Conservation (phyloP, 2,113 vertebrate species). For the Tiliqua scincoides region DNA sequence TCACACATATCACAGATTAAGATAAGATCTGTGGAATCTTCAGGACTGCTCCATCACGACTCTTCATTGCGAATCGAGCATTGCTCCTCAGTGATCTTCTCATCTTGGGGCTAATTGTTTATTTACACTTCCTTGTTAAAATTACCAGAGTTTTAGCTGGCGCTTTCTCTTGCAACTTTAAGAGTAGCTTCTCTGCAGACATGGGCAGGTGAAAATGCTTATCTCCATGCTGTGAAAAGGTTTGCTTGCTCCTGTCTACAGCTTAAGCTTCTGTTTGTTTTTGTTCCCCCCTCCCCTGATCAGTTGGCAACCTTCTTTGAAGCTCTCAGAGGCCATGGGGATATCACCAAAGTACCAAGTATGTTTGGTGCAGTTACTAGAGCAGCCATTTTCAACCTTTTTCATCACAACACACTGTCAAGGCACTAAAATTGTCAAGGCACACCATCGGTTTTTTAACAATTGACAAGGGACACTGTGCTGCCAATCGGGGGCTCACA, state of each 20-base stretch:
- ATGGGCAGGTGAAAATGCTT: neutral
- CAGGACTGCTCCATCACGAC: no score
- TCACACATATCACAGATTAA: no score
- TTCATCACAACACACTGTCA: no score
- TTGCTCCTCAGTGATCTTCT: no score
- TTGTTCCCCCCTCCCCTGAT: no score
- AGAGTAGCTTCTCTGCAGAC: neutral
- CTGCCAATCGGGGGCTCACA: no score
- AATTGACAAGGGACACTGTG: no score
- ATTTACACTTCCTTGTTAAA: neutral
- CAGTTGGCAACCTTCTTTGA: neutral
- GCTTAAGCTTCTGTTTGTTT: neutral
- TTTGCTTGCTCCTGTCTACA: neutral
- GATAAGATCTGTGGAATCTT: no score
- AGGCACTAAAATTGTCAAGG: no score
- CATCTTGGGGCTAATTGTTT: neutral
- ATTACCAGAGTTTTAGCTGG: neutral
- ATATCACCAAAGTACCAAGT: neutral
- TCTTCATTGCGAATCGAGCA: no score
- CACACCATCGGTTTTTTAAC: no score
- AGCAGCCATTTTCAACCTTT: no score
- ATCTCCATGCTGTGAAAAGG: neutral
- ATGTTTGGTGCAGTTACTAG: neutral
- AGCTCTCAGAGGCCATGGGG: neutral
- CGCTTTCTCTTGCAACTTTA: neutral